phyloP scores from a whole-genome alignment of 2,113 vertebrate genomes.

The Austrofundulus limnaeus region DNA sequence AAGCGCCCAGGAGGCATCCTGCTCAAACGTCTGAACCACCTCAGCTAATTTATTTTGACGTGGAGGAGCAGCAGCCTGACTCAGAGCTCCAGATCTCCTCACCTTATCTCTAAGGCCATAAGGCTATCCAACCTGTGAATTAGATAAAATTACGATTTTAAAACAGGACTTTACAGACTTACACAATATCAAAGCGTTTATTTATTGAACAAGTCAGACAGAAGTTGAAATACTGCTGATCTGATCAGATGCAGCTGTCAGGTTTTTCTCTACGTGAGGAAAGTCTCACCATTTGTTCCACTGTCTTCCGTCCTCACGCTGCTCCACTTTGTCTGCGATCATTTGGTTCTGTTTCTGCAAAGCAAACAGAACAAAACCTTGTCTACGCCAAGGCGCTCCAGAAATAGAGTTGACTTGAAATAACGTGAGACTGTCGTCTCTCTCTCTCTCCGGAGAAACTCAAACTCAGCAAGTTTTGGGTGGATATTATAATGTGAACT shows the following conservation, averaged over 20 bases:
- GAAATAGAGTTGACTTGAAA: slow-evolving; percentile 3
- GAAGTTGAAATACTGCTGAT: not conserved
- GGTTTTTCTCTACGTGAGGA: not conserved
- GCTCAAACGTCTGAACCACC: too few species aligned
- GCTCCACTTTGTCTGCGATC: slow-evolving; percentile 5
- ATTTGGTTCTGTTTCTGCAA: slow-evolving; percentile 14
- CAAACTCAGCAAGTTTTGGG: not conserved
- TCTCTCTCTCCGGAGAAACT: not conserved
- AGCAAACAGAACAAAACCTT: slow-evolving; percentile 20
- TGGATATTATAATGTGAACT: not conserved
- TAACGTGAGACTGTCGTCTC: slow-evolving; percentile 12
- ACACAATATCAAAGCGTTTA: too few species aligned
- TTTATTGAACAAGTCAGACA: not conserved
- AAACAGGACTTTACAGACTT: too few species aligned
- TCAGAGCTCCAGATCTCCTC: too few species aligned
- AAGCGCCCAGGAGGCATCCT: too few species aligned
- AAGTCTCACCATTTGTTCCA: not conserved
- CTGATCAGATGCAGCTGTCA: slow-evolving; percentile 4
- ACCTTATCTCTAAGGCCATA: too few species aligned
- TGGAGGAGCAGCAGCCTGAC: too few species aligned
- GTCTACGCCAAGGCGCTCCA: slow-evolving; percentile 1
- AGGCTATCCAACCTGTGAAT: too few species aligned
- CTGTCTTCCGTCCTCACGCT: not conserved
- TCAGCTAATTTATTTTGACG: too few species aligned
- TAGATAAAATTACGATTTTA: too few species aligned